Conservation (phyloP, 2,797 vertebrate species). For the Morus bassanus region DNA sequence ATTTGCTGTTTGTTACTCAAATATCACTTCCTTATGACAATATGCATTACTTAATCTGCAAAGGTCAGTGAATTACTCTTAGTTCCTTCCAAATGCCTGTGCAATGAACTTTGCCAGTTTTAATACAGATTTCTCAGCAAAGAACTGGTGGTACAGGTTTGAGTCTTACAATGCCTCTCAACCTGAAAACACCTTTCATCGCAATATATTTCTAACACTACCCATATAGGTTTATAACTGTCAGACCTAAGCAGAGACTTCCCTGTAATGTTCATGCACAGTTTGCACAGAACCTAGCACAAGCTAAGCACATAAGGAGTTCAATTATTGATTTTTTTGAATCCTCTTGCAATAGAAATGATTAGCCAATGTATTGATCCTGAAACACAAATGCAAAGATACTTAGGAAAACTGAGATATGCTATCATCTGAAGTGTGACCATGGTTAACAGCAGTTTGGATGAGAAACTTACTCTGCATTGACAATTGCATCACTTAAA, state of each 20-base stretch:
- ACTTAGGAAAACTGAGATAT: not conserved
- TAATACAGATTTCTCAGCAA: not conserved
- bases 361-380: not conserved
- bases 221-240: not conserved
- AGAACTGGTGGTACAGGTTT: slow-evolving; percentile 42
- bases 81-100: slow-evolving; percentile 34
- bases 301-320: not conserved
- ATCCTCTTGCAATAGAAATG: not conserved
- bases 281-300: not conserved
- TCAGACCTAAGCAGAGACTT: not conserved
- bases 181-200: not conserved
- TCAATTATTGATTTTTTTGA: not conserved
- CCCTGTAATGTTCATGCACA: not conserved
- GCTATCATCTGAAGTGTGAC: not conserved
- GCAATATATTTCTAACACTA: not conserved
- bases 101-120: slow-evolving; percentile 51
- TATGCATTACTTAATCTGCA: slow-evolving; percentile 20
- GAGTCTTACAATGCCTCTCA: not conserved
- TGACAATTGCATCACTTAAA: not conserved
- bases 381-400: not conserved
- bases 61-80: slow-evolving; percentile 38
- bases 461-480: not conserved
- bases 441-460: not conserved
- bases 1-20: slow-evolving; percentile 29
- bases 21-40: slow-evolving; percentile 59